Base-by-base conservation (phyloP, 1,140 invertebrate genomes). In the Psix sp. region DNA sequence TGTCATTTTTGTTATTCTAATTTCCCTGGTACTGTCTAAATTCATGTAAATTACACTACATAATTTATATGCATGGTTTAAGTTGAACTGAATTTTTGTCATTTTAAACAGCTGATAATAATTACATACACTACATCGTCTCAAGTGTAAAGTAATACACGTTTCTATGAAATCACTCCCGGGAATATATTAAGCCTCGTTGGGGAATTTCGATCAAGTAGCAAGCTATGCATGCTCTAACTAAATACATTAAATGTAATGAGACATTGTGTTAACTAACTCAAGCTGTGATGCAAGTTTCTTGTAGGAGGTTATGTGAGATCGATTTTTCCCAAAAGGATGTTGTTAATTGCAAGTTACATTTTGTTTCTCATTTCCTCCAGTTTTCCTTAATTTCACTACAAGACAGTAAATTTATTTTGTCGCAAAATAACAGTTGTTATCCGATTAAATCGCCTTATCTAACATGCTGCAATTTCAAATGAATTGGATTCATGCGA, bases 151-250 rank as follows among this genome's bases (percentile, higher is more conserved):
- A 29, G 7, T 10, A n/a, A 29, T n/a, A 29, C 26, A 29, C 18
- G 24, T 36, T 66, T 49, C 17, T n/a, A 26, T 35, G 21, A 49
- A 40, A 42, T 48, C 18, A 66, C 62, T 43, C 3, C 14, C 18
- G 49, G 62, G 62, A 66, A 56, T 66, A 46, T 66, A 56, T 66
- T 56, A 66, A 48, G 51, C 51, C 35, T 49, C 51, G 56, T 66
- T 66, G 56, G 42, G 56, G 51, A 48, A 66, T 66, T 66, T 66
- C 56, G 62, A 66, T 66, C 43, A 20, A 48, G 14, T 39, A 33
- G 36, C 26, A 13, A 26, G 46, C 15, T 20, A 38, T 20, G 15
- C 16, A 46, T 20, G 17, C 33, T 21, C 40, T 15, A 10, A 42
- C 26, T 39, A 1, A 14, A 33, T 33, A 48, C 49, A 31, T 54